Conservation (phyloP, 2,888 invertebrate species). For the Scelioninae gen. 1 region DNA sequence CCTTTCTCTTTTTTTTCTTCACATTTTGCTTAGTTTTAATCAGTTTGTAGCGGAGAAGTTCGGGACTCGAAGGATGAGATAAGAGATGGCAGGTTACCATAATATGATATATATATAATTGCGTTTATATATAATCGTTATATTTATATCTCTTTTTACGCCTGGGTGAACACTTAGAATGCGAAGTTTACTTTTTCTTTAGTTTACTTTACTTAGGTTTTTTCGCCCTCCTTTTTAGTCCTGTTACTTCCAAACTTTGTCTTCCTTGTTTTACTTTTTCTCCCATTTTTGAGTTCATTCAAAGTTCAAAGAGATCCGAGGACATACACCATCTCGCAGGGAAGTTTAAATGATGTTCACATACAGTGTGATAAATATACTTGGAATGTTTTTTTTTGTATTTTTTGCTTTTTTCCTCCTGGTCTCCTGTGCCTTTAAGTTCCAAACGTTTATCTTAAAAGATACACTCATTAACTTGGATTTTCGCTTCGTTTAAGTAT, state of each 20-base stretch:
- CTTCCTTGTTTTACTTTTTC: conserved; percentile 6
- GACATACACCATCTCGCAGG: conserved; percentile 69
- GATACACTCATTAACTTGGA: conserved; percentile 82
- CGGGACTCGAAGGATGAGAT: conserved; percentile 67
- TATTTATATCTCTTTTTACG: conserved; percentile 72
- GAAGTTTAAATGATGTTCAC: conserved; percentile 79
- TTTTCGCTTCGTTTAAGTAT: conserved; percentile 79
- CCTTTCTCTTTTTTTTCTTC: conserved; percentile 43
- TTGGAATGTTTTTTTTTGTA: conserved; percentile 56
- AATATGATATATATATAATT: conserved; percentile 64
- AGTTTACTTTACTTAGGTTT: conserved; percentile 47
- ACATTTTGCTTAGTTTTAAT: conserved; percentile 25
- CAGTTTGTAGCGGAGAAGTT: conserved; percentile 62
- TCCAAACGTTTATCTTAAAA: conserved; percentile 79
- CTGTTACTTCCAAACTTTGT: background rate
- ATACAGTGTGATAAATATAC: conserved; percentile 80
- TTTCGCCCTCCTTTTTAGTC: conserved; percentile 35
- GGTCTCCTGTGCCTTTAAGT: conserved; percentile 62
- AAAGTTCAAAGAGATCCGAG: conserved; percentile 75
- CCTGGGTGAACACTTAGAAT: conserved; percentile 80
- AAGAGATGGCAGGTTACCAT: conserved; percentile 73
- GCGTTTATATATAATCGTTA: conserved; percentile 64
- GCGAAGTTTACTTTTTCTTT: conserved; percentile 72
- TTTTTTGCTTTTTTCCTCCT: conserved; percentile 40
- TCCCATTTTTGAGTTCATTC: conserved; percentile 8